A percentile compares a stretch with the other conserved stretches of the same genome.
Conservation (phyloP, 2,888 invertebrate species). For the Tetheella fluctuosa region DNA sequence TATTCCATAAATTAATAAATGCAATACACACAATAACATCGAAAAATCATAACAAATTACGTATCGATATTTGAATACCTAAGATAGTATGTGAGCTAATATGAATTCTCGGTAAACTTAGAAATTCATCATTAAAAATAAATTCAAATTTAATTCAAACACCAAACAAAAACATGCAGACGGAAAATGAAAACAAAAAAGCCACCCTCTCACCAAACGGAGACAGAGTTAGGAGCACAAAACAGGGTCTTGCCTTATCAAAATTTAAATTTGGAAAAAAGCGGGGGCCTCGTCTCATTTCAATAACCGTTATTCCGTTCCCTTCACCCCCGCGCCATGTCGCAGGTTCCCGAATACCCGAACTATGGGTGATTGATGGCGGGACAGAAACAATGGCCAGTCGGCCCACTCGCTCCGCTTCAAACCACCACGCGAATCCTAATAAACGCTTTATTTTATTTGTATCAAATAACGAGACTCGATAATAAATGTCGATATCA, state of each 20-base stretch:
- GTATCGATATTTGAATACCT: neutral
- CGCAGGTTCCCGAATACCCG: slow-evolving; percentile 41
- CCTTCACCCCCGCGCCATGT: slow-evolving; percentile 40
- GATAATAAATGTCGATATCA: slow-evolving; percentile 77
- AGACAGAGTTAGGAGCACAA: slow-evolving; percentile 74
- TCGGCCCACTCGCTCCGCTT: slow-evolving; percentile 48
- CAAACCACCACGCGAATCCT: slow-evolving; percentile 78
- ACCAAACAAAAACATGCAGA: slow-evolving; percentile 62
- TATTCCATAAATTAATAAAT: neutral
- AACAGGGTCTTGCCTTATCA: slow-evolving; percentile 83
- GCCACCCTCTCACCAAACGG: slow-evolving; percentile 69
- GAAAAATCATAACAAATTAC: neutral
- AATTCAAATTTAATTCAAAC: slow-evolving; percentile 53
- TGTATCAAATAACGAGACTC: slow-evolving; percentile 74
- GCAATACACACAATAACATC: neutral
- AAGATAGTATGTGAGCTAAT: neutral
- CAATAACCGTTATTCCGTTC: slow-evolving; percentile 82
- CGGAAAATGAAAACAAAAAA: slow-evolving; percentile 71
- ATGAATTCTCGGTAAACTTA: neutral
- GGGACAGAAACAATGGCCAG: slow-evolving; percentile 79
- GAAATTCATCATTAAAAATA: slow-evolving; percentile 37
- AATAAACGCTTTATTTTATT: slow-evolving; percentile 84
- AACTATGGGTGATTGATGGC: slow-evolving; percentile 81
- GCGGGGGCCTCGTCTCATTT: slow-evolving; percentile 80
- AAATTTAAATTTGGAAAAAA: slow-evolving; percentile 84